Base-by-base conservation (phyloP, 2,888 invertebrate species). In the Leucophora obtusa region DNA sequence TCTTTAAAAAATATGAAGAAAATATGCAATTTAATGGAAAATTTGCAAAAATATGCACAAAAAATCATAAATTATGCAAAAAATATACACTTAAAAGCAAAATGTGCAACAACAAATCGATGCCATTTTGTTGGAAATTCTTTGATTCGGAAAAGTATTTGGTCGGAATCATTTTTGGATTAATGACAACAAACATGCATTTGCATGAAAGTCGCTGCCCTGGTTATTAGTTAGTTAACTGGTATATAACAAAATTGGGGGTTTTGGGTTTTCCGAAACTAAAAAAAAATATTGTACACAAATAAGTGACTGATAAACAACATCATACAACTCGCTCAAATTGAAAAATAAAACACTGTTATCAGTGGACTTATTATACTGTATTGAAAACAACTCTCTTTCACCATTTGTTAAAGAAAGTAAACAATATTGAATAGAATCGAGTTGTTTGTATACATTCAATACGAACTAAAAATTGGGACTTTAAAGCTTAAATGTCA, bases 401-500 rank as follows among this genome's bases (percentile, higher is more conserved):
- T 66, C 53, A 38, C 53, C 38, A 24, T 53, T 65, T 18, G 2
- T 51, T 47, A 6, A 28, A 54, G 2, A 24, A 54, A 43, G 9
- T 28, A 66, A 56, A 11, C 9, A 66, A 54, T 18, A 33, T 18
- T 11, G 38, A 38, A 38, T 38, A 14, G 38, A 47, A 14, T 47
- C 5, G n/a, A 47, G n/a, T 47, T 47, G 43, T 47, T 47, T 47
- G 14, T 47, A 1, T 47, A 51, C 3, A 24, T 9, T 62, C 10
- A n/a, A 53, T 14, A 53, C 14, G 51, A 65, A 28, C 3, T 7
- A 9, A 43, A 58, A 2, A 24, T 35, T 33, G 56, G 58, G 35
- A 7, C 18, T 62, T 68, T 62, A 18, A 63, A 63, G 71, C 71
- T 51, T 14, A 56, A 56, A 71, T 71, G 71, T 72, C 80, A 80